A percentile compares a stretch with the other conserved stretches of the same genome.
Evolutionary conservation across 2,113 vertebrate genomes (phyloP).

Genomic region (Ceyx melanurus): DNA sequence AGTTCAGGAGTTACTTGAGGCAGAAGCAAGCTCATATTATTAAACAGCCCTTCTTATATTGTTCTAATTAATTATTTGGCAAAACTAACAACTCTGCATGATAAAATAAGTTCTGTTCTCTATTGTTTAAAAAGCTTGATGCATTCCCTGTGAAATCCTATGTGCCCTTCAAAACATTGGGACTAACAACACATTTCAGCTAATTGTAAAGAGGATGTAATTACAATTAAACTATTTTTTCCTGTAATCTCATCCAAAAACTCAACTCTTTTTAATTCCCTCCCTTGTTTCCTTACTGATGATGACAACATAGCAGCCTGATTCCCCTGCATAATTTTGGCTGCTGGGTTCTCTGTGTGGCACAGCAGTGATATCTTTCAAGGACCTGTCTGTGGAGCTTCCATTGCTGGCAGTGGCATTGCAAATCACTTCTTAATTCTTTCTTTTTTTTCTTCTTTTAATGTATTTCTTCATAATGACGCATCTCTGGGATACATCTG

Average conservation of each 20-base stretch:
- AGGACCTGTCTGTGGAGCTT: background rate
- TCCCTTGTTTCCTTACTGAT: background rate
- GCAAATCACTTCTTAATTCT: too few relatives aligned
- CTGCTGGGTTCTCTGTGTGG: background rate
- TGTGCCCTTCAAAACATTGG: background rate
- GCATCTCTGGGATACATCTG: background rate
- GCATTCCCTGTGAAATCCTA: background rate
- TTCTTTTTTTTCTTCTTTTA: background rate
- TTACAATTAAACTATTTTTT: conserved; percentile 27
- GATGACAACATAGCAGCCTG: background rate
- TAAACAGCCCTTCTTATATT: background rate
- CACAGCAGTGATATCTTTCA: background rate
- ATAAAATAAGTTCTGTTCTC: background rate
- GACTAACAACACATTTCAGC: background rate
- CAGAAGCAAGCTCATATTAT: background rate
- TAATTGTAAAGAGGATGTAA: conserved; percentile 33
- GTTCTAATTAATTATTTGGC: background rate
- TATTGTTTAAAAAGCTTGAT: conserved; percentile 12
- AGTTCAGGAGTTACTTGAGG: background rate
- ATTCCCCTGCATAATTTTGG: background rate
- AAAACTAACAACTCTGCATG: background rate
- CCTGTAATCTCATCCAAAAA: background rate
- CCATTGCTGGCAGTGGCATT: background rate
- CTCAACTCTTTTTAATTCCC: background rate
- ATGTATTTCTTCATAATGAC: background rate